Evolutionary conservation across 2,888 invertebrate genomes (phyloP).

Genomic region (Meliscaeva auricollis): DNA sequence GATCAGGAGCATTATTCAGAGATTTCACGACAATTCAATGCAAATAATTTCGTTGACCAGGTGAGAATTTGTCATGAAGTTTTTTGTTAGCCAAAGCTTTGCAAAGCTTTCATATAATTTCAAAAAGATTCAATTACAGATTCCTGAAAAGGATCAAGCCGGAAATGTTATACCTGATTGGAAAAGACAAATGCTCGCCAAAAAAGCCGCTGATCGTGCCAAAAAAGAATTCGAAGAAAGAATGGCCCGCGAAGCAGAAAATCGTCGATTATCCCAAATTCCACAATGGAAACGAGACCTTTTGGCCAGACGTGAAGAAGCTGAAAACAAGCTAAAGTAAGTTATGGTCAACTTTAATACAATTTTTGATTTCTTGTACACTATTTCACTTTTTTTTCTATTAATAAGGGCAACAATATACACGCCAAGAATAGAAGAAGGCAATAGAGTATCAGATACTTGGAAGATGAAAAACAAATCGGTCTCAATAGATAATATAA

Average conservation of each 20-base stretch:
- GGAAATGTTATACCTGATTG: conserved; percentile 96
- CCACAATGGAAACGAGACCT: conserved; percentile 98
- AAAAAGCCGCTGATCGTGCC: conserved; percentile 96
- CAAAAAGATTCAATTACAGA: conserved; percentile 86
- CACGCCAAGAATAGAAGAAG: conserved; percentile 89
- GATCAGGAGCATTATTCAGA: conserved; percentile 94
- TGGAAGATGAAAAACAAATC: conserved; percentile 85
- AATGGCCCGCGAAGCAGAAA: conserved; percentile 92
- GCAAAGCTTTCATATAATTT: conserved; percentile 77
- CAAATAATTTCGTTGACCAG: conserved; percentile 95
- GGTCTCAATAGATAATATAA: conserved; percentile 88
- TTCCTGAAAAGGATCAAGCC: conserved; percentile 94
- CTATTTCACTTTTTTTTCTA: neutral
- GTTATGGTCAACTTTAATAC: conserved; percentile 77
- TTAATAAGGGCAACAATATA: conserved; percentile 87
- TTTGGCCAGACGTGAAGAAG: conserved; percentile 91
- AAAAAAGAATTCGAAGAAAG: conserved; percentile 95
- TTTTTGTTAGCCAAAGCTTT: conserved; percentile 3
- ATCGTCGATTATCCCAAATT: conserved; percentile 92
- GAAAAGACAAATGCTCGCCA: conserved; percentile 97
- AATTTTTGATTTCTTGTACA: conserved; percentile 43
- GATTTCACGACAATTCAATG: conserved; percentile 92
- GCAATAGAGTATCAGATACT: conserved; percentile 84
- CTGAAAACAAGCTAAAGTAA: conserved; percentile 91
- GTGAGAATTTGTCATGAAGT: conserved; percentile 86